These are phyloP conservation scores for Eupsilia transversa DNA, from an alignment of 2,888 invertebrate species.

Conservation along the genomic window DNA sequence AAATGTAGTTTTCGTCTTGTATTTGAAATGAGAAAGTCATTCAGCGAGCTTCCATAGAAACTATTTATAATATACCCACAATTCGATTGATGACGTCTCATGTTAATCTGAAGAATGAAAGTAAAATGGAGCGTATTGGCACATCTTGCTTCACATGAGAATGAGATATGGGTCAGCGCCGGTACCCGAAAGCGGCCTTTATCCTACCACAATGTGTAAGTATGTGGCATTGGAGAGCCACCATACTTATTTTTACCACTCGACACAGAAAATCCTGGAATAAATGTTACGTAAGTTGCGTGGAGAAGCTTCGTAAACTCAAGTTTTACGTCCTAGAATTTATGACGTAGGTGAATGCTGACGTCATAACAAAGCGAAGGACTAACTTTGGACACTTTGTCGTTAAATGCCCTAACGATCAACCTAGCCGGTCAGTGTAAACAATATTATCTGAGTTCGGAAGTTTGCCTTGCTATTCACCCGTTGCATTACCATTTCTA, in stretches of 20 bases:
- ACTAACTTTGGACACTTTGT: conserved; percentile 54
- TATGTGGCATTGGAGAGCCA: conserved; percentile 42
- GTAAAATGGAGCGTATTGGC: conserved; percentile 56
- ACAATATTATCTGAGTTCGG: conserved; percentile 60
- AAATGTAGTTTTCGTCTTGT: conserved; percentile 25
- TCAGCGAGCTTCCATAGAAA: conserved; percentile 13
- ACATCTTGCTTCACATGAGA: conserved; percentile 57
- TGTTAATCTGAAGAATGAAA: conserved; percentile 56
- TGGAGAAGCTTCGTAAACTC: conserved; percentile 49
- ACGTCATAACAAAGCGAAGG: conserved; percentile 50
- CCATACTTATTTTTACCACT: conserved; percentile 55
- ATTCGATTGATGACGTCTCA: conserved; percentile 15
- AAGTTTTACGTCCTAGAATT: conserved; percentile 56
- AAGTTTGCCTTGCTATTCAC: conserved; percentile 60
- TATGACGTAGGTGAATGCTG: conserved; percentile 57
- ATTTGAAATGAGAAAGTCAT: conserved; percentile 31
- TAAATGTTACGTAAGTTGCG: conserved; percentile 50
- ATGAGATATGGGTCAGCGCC: conserved; percentile 60
- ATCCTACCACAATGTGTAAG: conserved; percentile 57
- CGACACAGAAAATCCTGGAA: conserved; percentile 40
- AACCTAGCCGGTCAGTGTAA: conserved; percentile 58
- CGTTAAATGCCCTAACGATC: conserved; percentile 59
- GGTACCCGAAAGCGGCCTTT: conserved; percentile 53
- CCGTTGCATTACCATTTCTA: conserved; percentile 49
- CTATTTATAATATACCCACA: conserved; percentile 10